Evolutionary conservation across 2,797 vertebrate genomes (phyloP), one percentile per base, ranked within the genome.

Genomic region (Thripadectes ignobilis): DNA sequence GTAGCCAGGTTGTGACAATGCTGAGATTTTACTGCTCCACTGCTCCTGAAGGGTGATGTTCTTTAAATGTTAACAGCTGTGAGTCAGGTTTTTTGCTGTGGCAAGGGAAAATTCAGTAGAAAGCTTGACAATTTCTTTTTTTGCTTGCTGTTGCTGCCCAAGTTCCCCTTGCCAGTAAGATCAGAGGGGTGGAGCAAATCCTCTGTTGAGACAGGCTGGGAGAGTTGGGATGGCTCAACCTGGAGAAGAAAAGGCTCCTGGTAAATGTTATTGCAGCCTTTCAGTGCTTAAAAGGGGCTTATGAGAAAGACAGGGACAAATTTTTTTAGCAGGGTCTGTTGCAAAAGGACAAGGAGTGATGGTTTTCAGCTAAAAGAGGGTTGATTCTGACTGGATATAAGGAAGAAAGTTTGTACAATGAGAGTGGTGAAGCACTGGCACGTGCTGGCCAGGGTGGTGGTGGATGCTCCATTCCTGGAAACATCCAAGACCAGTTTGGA

Each of bases 261-360:
- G 43, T 5, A 3, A 0, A 19, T 41, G 19, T 21, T 77, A 14
- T 1, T 38, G 52, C 3, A 7, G 36, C 14, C 15, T 46, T n/a
- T 23, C 36, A 54, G 13, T 54, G 18, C 20, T 21, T 49, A 39
- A 49, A 61, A 18, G 8, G 21, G 19, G 10, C 15, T 27, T 51
- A 11, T 7, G 14, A 55, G 30, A 76, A 49, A 67, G 24, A 15
- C 12, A 24, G 18, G 27, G 13, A 45, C 14, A 30, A 10, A 24
- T 21, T 27, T 55, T 55, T 59, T 81, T 10, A 88, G 6, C 30
- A 46, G 23, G 15, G 5, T 3, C 21, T 88, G 23, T 43, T 77
- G 36, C 2, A 1, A 34, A 24, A 51, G 65, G 32, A 65, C 9
- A 59, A 46, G 13, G 9, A 5, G 18, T 20, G 32, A 51, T 30